phyloP scores from a whole-genome alignment of 2,888 invertebrate genomes.

The Idaea aversata region DNA sequence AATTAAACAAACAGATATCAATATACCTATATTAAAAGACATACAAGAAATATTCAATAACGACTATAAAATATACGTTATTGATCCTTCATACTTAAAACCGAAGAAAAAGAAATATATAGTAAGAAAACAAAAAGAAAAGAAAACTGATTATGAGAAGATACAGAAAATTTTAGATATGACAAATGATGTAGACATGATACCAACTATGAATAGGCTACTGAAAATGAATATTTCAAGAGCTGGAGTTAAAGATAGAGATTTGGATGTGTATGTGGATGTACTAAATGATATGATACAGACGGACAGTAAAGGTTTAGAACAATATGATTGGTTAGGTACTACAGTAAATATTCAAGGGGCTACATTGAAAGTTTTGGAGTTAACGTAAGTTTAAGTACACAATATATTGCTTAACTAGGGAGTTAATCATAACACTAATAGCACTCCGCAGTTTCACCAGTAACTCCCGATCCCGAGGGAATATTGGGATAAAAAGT shows the following conservation, averaged over 20 bases:
- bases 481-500: neutral
- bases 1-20: too few species aligned
- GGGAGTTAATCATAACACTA: too few species aligned
- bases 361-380: slow-evolving; percentile 45
- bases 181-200: slow-evolving; percentile 20
- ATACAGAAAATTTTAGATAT: slow-evolving; percentile 24
- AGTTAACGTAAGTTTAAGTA: slow-evolving; percentile 49
- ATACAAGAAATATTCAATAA: neutral
- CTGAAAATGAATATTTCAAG: slow-evolving; percentile 7
- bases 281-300: slow-evolving; percentile 53
- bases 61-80: neutral
- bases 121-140: neutral
- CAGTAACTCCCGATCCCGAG: too few species aligned
- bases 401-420: neutral
- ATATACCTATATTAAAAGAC: too few species aligned
- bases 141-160: slow-evolving; percentile 16
- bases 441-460: too few species aligned
- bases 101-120: neutral
- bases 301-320: slow-evolving; percentile 37
- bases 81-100: neutral
- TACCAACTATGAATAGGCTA: slow-evolving; percentile 23
- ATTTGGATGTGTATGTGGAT: slow-evolving; percentile 33
- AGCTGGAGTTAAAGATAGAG: slow-evolving; percentile 13
- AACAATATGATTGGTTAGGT: slow-evolving; percentile 57
- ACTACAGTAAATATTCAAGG: slow-evolving; percentile 55